Conservation (phyloP, 2,888 invertebrate genomes). For the Pterostichus madidus region DNA sequence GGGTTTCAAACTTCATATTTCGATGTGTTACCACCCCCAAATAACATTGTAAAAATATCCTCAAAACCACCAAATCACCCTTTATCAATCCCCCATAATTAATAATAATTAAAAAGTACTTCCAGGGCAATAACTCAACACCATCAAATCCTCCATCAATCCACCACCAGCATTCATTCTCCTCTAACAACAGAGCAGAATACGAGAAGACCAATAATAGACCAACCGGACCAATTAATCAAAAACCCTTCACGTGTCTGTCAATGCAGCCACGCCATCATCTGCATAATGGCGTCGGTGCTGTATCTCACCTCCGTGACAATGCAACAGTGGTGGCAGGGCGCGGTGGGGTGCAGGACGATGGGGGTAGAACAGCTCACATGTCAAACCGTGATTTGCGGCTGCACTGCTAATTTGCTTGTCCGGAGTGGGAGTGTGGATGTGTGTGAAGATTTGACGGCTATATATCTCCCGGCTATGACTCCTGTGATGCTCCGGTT, state of each 20-base stretch:
- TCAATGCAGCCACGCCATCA: conserved; percentile 17
- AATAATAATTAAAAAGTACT: no score
- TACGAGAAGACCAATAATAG: conserved; percentile 34
- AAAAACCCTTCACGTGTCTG: conserved; percentile 36
- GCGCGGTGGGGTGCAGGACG: not conserved
- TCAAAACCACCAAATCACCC: no score
- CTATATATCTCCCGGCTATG: not conserved
- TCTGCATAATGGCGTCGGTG: conserved; percentile 36
- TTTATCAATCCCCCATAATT: no score
- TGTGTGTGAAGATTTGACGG: conserved; percentile 1
- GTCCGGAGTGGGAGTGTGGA: not conserved
- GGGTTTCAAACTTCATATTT: no score
- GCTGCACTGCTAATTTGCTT: conserved; percentile 56
- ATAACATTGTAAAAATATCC: no score
- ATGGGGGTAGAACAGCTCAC: conserved; percentile 30
- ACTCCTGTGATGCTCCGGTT: not conserved
- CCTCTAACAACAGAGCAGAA: not conserved
- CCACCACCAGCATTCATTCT: no score
- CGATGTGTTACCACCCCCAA: no score
- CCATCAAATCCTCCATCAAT: no score
- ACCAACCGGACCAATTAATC: conserved; percentile 20
- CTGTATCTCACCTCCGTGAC: conserved; percentile 51
- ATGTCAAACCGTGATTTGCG: conserved; percentile 59
- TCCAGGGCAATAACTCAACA: no score
- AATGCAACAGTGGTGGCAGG: conserved; percentile 44